These are phyloP conservation scores for Agonopterix subpropinquella DNA, from an alignment of 2,888 invertebrate genomes.

Conservation along the genomic window DNA sequence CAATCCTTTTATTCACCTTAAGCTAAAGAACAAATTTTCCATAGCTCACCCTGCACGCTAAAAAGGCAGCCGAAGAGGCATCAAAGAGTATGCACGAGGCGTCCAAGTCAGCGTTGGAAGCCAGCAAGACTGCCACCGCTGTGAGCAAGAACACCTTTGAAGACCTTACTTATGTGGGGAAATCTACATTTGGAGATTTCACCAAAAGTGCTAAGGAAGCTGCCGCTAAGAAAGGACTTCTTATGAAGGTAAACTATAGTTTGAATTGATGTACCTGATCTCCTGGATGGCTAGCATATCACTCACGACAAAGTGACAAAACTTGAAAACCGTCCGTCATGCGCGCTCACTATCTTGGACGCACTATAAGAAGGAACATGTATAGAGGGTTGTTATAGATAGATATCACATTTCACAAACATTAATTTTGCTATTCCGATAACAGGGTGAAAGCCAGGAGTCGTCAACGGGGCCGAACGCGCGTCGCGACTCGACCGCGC, in stretches of 20 bases:
- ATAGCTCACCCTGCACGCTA: slow-evolving; percentile 90
- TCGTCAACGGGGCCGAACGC: slow-evolving; percentile 33
- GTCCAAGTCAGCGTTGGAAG: slow-evolving; percentile 88
- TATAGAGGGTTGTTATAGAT: too few relatives aligned
- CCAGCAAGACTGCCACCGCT: slow-evolving; percentile 91
- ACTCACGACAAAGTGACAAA: not conserved
- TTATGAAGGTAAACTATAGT: slow-evolving; percentile 76
- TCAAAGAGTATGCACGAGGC: slow-evolving; percentile 89
- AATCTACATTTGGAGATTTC: slow-evolving; percentile 90
- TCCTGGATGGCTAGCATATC: not conserved
- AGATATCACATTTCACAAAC: too few relatives aligned
- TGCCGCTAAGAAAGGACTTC: slow-evolving; percentile 88
- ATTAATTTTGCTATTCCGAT: not conserved
- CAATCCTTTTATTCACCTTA: not conserved
- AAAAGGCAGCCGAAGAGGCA: slow-evolving; percentile 90
- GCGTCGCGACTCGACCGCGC: slow-evolving; percentile 77
- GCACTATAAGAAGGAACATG: not conserved
- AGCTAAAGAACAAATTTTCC: slow-evolving; percentile 1
- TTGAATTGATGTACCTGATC: not conserved
- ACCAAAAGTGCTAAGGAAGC: slow-evolving; percentile 94
- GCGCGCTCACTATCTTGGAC: not conserved
- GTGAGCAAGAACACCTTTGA: slow-evolving; percentile 92
- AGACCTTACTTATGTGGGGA: slow-evolving; percentile 92
- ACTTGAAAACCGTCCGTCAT: too few relatives aligned
- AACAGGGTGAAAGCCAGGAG: slow-evolving; percentile 62